Evolutionary conservation across 2,113 vertebrate species (phyloP).

Genomic region (Coptodon rendalli): DNA sequence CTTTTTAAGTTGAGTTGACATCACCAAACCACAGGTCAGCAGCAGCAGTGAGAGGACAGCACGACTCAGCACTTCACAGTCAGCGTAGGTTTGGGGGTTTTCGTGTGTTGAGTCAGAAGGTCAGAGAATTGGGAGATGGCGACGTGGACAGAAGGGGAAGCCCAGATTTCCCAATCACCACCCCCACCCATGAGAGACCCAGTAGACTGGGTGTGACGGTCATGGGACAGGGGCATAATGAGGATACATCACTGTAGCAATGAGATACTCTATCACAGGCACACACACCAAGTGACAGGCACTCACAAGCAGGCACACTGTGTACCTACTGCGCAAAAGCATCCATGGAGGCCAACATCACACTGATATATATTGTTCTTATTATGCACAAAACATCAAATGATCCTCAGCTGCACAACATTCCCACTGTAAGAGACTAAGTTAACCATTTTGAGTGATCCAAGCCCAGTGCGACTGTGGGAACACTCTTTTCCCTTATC

Average conservation of each 20-base stretch:
- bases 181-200: conserved; percentile 10
- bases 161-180: conserved; percentile 33
- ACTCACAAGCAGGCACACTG: background rate
- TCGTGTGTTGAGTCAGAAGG: background rate
- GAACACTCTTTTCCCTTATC: conserved; percentile 1
- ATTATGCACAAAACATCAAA: background rate
- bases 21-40: background rate
- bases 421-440: background rate
- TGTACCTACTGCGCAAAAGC: background rate
- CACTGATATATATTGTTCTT: background rate
- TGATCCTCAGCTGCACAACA: background rate
- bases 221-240: conserved; percentile 59
- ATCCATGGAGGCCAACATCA: background rate
- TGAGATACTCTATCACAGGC: conserved; percentile 51
- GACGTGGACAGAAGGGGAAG: conserved; percentile 26
- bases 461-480: conserved; percentile 25
- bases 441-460: background rate
- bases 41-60: conserved; percentile 6
- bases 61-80: conserved; percentile 26
- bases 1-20: background rate
- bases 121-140: background rate
- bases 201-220: conserved; percentile 49
- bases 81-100: background rate
- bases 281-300: background rate
- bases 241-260: conserved; percentile 67